Conservation (phyloP, 2,797 vertebrate genomes). For the Eulemur albifrons region DNA sequence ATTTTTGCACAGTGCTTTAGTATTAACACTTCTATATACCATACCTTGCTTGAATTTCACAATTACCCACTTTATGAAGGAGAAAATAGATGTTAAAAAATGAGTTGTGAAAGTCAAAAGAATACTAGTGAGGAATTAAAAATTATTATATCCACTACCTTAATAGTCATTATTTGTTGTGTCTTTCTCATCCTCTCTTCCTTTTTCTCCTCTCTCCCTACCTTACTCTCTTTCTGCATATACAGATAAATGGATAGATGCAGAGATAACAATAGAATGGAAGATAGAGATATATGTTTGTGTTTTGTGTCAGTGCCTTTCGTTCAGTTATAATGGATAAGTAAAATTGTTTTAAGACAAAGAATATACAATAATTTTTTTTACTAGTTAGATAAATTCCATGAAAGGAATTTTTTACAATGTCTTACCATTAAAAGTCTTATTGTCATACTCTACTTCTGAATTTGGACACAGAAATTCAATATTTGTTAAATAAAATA, state of each 20-base stretch:
- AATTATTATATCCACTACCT: background rate
- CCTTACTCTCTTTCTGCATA: background rate
- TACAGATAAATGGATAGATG: background rate
- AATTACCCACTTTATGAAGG: background rate
- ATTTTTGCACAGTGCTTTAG: background rate
- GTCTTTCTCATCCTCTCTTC: background rate
- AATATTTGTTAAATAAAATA: background rate
- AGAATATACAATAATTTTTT: background rate
- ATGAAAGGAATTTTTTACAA: background rate
- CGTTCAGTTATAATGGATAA: background rate
- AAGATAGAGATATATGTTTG: background rate
- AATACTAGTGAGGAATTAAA: background rate
- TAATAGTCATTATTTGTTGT: background rate
- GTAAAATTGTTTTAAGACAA: background rate
- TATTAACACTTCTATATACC: background rate
- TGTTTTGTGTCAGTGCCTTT: background rate
- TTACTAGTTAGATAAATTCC: background rate
- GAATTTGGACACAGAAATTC: background rate
- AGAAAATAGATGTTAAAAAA: background rate
- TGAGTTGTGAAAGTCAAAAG: background rate
- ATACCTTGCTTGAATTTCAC: background rate
- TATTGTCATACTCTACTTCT: background rate
- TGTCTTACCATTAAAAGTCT: background rate
- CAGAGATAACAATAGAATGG: background rate
- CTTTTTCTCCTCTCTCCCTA: background rate